Conservation (phyloP, 2,797 vertebrate species). For the Odontamblyopus rebecca region DNA sequence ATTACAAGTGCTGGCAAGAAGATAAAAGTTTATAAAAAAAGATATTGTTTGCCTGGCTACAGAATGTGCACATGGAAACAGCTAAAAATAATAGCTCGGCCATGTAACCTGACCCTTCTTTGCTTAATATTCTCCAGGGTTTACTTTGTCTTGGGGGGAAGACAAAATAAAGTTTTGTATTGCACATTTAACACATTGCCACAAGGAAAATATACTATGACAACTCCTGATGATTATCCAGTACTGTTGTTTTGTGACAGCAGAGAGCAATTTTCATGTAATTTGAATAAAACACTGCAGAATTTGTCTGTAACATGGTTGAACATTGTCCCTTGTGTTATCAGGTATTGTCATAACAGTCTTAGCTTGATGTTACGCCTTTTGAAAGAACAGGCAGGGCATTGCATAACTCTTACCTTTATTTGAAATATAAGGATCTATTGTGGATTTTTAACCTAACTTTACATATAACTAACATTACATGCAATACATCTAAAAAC, state of each 20-base stretch:
- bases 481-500: slow-evolving; percentile 3
- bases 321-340: slow-evolving; percentile 61
- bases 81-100: not conserved
- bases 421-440: not conserved
- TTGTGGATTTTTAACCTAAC: not conserved
- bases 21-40: slow-evolving; percentile 1
- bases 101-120: not conserved
- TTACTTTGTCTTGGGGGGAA: not conserved
- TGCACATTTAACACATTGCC: slow-evolving; percentile 16
- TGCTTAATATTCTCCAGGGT: not conserved
- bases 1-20: slow-evolving; percentile 35
- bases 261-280: not conserved
- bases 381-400: not conserved
- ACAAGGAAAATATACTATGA: slow-evolving; percentile 11
- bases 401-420: not conserved
- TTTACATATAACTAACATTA: not conserved
- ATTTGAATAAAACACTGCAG: slow-evolving; percentile 10
- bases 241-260: not conserved
- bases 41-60: not conserved
- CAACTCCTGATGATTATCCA: not conserved
- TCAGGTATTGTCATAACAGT: slow-evolving; percentile 27
- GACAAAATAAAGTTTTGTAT: not conserved
- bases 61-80: not conserved
- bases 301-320: slow-evolving; percentile 13
- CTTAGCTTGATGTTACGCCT: slow-evolving; percentile 23